Evolutionary conservation across 2,113 vertebrate species (phyloP).

Genomic region (Aepyceros melampus): DNA sequence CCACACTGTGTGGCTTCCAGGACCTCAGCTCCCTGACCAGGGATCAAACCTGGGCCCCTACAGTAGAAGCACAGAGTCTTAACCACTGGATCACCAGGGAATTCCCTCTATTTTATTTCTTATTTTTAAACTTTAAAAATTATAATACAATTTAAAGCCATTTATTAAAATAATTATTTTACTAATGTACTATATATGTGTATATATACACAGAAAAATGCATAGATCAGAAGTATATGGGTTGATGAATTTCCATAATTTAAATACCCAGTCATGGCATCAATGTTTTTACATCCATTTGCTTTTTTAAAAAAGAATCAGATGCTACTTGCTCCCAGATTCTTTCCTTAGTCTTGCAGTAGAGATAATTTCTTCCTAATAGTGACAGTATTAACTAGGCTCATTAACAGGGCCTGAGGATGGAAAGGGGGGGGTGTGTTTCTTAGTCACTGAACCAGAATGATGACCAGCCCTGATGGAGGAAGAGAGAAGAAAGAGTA

Average conservation of each 20-base stretch:
- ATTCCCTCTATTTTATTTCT: neutral
- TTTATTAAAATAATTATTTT: neutral
- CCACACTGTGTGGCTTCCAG: neutral
- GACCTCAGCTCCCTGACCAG: neutral
- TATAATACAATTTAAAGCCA: neutral
- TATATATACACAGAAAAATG: neutral
- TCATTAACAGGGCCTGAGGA: neutral
- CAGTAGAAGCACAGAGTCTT: neutral
- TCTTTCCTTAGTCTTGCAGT: neutral
- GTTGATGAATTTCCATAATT: neutral
- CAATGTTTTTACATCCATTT: neutral
- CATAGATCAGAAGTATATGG: neutral
- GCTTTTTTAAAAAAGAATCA: neutral
- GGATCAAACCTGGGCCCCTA: neutral
- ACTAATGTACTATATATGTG: neutral
- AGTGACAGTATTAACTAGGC: neutral
- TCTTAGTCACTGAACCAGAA: neutral
- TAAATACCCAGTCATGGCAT: neutral
- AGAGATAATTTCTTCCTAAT: neutral
- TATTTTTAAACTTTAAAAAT: slow-evolving; percentile 1
- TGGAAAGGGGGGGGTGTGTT: neutral
- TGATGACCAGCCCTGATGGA: neutral
- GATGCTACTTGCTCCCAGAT: neutral
- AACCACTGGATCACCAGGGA: neutral
- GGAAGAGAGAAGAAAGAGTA: neutral